Evolutionary conservation across 2,113 vertebrate genomes (phyloP).

Genomic region (Lycaon pictus): DNA sequence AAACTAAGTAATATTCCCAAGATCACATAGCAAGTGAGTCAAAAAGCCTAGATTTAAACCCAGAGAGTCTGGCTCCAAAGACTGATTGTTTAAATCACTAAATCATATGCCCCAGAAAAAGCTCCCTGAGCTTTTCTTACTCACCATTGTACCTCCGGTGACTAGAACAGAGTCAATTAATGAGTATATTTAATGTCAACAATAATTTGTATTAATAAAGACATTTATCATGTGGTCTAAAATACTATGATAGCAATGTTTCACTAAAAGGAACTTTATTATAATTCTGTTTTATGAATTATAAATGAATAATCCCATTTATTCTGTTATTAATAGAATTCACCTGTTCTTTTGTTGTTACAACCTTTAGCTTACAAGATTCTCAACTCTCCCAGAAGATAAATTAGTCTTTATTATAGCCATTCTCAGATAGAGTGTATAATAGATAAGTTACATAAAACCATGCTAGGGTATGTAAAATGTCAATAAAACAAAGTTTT

Average conservation of each 20-base stretch:
- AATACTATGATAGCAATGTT: not conserved
- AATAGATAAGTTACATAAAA: not conserved
- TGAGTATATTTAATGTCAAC: not conserved
- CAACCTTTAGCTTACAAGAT: not conserved
- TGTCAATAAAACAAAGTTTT: not conserved
- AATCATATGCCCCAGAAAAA: not conserved
- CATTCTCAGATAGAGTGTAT: not conserved
- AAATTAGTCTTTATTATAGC: not conserved
- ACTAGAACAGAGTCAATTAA: not conserved
- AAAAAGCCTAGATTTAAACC: slow-evolving; percentile 12
- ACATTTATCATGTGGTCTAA: slow-evolving; percentile 3
- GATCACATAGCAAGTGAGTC: not conserved
- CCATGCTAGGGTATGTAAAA: not conserved
- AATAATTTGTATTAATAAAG: not conserved
- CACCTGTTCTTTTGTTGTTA: not conserved
- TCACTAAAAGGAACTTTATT: not conserved
- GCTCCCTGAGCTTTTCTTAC: not conserved
- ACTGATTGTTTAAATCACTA: not conserved
- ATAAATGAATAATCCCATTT: not conserved
- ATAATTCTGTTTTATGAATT: not conserved
- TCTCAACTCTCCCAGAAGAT: not conserved
- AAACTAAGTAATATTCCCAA: not conserved
- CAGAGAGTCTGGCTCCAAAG: not conserved
- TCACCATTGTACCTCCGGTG: not conserved
- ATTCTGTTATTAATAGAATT: not conserved